Evolutionary conservation across 2,888 invertebrate genomes (phyloP).

Genomic region (Neoaliturus tenellus): DNA sequence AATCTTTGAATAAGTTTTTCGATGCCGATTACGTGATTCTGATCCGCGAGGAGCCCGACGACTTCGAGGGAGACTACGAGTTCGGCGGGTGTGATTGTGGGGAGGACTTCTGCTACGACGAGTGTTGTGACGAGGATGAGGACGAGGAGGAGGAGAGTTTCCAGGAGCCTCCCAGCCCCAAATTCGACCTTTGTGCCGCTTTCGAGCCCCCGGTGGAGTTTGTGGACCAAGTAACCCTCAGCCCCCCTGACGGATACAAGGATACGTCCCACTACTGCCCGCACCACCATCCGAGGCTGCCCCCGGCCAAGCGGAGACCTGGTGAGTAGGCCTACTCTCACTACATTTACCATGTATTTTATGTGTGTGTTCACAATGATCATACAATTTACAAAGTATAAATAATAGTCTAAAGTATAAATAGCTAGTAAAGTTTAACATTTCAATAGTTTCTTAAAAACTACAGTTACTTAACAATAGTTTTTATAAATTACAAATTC

Average conservation of each 20-base stretch:
- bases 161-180: conserved; percentile 46
- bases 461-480: no score
- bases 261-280: conserved; percentile 76
- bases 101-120: conserved; percentile 81
- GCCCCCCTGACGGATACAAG: conserved; percentile 95
- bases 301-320: conserved; percentile 32
- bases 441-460: no score
- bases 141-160: conserved; percentile 67
- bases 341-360: no score
- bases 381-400: no score
- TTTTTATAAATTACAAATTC: no score
- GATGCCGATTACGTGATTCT: conserved; percentile 95
- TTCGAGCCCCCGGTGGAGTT: conserved; percentile 83
- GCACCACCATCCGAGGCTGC: conserved; percentile 54
- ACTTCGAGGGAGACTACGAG: conserved; percentile 84
- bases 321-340: conserved; percentile 25
- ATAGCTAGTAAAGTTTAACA: no score
- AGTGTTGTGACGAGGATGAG: conserved; percentile 72
- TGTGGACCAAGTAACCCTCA: conserved; percentile 89
- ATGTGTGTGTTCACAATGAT: no score
- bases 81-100: conserved; percentile 81
- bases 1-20: conserved; percentile 92
- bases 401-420: no score
- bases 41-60: conserved; percentile 90
- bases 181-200: conserved; percentile 67